Evolutionary conservation across 2,888 invertebrate species (phyloP), one percentile per base, ranked within the genome.

Genomic region (Sisyra nigra): DNA sequence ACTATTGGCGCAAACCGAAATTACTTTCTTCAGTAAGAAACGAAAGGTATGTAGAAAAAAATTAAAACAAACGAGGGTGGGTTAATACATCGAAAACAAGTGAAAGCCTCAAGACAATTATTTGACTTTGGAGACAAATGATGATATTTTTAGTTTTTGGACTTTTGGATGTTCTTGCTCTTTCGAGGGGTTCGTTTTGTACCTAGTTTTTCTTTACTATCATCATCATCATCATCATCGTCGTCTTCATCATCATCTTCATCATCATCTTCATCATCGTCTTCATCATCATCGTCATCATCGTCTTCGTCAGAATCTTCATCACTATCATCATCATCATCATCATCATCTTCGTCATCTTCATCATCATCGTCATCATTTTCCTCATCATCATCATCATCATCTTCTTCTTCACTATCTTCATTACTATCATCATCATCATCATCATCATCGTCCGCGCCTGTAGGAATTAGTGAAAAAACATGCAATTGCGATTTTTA

Each of bases 371-470:
- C 60, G 40, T 62, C 58, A 39, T 65, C 56, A 7, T 65, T 55
- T 34, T 64, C 65, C 48, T 67, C 65, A 13, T 71, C 65, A 30
- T 72, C 66, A 3, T 72, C 68, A 48, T 70, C 62, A 44, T 67
- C 64, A 46, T 68, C 64, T 43, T 69, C 62, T 1, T 68, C 62
- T 2, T 69, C 63, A 7, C 69, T 64, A 8, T 67, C 60, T 14
- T 67, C 63, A 48, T 61, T 62, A 50, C 60, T 57, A 6, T 64
- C 57, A 17, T 66, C 60, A 2, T 64, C 60, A 14, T 64, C 59
- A 13, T 64, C 59, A 14, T 63, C 59, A 17, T 65, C 61, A 2
- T 64, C 62, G 32, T 57, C 61, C 45, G 67, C 63, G 51, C 66
- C 61, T 61, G 48, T 35, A 57, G 53, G 59, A 60, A 61, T 60